Conservation (phyloP, 2,888 invertebrate genomes). For the Tetramorium bicarinatum region DNA sequence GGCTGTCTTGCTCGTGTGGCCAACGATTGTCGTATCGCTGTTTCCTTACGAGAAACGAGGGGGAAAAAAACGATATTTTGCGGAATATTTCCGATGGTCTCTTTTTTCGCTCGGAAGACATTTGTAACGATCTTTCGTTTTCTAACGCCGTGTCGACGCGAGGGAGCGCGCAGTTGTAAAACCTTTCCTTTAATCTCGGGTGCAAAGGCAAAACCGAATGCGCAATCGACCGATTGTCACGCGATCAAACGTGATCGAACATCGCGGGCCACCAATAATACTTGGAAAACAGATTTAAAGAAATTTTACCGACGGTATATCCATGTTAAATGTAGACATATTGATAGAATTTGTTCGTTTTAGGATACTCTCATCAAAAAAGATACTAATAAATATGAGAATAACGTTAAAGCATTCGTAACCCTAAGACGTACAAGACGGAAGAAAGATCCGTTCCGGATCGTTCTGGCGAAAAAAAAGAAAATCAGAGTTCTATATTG, state of each 20-base stretch:
- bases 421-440: constrained; percentile 71
- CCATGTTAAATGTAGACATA: constrained; percentile 82
- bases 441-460: constrained; percentile 67
- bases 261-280: constrained; percentile 75
- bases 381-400: constrained; percentile 72
- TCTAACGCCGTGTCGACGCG: constrained; percentile 9
- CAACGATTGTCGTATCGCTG: constrained; percentile 78
- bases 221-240: constrained; percentile 63
- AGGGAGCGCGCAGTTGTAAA: neutral
- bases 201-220: constrained; percentile 44
- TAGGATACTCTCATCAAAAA: constrained; percentile 83
- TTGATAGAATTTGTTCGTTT: constrained; percentile 83
- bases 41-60: constrained; percentile 57
- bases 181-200: constrained; percentile 40
- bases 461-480: constrained; percentile 70
- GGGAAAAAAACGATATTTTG: constrained; percentile 67
- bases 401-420: constrained; percentile 76
- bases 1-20: constrained; percentile 82
- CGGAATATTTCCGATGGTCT: constrained; percentile 60
- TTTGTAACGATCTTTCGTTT: constrained; percentile 54
- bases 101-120: constrained; percentile 58
- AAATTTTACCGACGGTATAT: constrained; percentile 80
- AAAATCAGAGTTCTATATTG: constrained; percentile 79
- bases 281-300: constrained; percentile 58
- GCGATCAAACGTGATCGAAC: constrained; percentile 67